These are phyloP conservation scores for Trissolcus brochymenae DNA, from an alignment of 2,888 invertebrate genomes.

Conservation along the genomic window DNA sequence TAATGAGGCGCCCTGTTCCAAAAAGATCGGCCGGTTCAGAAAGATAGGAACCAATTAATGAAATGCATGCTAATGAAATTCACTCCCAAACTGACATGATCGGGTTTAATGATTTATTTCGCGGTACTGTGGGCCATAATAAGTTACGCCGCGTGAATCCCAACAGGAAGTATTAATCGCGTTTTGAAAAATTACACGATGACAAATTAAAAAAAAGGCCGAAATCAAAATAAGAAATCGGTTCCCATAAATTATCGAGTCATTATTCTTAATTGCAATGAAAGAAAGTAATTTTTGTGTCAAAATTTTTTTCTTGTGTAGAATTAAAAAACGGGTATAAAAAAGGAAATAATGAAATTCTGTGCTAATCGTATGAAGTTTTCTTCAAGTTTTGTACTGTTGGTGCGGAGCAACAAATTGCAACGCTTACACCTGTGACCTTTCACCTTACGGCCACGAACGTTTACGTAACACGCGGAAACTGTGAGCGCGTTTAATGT, in stretches of 20 bases:
- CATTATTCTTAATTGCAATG: too few relatives aligned
- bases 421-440: slow-evolving; percentile 32
- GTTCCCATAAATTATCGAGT: too few relatives aligned
- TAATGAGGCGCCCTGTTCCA: slow-evolving; percentile 24
- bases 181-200: slow-evolving; percentile 49
- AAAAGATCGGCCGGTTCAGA: slow-evolving; percentile 38
- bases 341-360: too few relatives aligned
- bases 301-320: too few relatives aligned
- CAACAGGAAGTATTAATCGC: slow-evolving; percentile 54
- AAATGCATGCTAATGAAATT: slow-evolving; percentile 60
- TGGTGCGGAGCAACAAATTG: slow-evolving; percentile 13
- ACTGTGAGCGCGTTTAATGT: slow-evolving; percentile 17
- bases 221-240: slow-evolving; percentile 22
- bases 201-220: slow-evolving; percentile 50
- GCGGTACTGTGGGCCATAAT: slow-evolving; percentile 59
- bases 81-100: slow-evolving; percentile 56
- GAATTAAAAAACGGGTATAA: too few relatives aligned
- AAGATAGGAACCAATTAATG: slow-evolving; percentile 53
- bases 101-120: slow-evolving; percentile 61
- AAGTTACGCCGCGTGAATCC: slow-evolving; percentile 62
- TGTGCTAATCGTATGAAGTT: too few relatives aligned
- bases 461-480: slow-evolving; percentile 48
- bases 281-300: too few relatives aligned
- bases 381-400: background rate
- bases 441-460: slow-evolving; percentile 27